Evolutionary conservation across 35 echinoderm and acorn worm genomes (phyloP).

Genomic region (Heliocidaris tuberculata): DNA sequence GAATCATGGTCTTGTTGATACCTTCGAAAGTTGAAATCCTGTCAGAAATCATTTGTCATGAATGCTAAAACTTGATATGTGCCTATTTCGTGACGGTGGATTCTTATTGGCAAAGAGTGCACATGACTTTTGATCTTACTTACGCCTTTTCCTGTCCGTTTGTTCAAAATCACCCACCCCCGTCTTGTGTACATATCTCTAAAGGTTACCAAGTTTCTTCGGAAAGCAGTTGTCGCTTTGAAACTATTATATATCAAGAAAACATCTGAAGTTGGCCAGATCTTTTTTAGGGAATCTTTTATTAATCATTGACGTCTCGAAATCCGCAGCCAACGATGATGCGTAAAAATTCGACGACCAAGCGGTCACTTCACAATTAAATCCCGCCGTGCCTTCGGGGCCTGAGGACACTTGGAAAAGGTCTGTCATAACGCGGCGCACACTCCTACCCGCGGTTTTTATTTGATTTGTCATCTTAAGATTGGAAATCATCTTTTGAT

Average conservation of each 20-base stretch:
- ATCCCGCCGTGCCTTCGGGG: neutral
- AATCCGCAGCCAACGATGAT: neutral
- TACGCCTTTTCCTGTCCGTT: neutral
- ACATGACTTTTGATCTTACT: neutral
- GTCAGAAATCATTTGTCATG: conserved; percentile 17
- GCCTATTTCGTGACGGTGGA: neutral
- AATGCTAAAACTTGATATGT: neutral
- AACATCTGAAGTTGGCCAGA: neutral
- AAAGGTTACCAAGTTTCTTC: neutral
- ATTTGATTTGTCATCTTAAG: neutral
- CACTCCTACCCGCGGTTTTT: neutral
- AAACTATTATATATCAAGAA: neutral
- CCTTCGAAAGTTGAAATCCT: neutral
- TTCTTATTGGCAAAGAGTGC: neutral
- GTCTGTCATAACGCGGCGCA: neutral
- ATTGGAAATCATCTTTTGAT: neutral
- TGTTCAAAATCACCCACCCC: neutral
- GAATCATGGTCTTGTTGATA: neutral
- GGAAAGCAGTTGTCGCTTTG: neutral
- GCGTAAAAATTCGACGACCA: neutral
- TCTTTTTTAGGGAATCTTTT: neutral
- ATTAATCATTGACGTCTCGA: neutral
- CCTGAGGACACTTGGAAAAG: neutral
- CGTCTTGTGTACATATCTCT: neutral
- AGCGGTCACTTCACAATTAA: conserved; percentile 1